Evolutionary conservation across 2,113 vertebrate species (phyloP), one percentile per base, ranked within the genome.

Genomic region (Anser brachyrhynchus): DNA sequence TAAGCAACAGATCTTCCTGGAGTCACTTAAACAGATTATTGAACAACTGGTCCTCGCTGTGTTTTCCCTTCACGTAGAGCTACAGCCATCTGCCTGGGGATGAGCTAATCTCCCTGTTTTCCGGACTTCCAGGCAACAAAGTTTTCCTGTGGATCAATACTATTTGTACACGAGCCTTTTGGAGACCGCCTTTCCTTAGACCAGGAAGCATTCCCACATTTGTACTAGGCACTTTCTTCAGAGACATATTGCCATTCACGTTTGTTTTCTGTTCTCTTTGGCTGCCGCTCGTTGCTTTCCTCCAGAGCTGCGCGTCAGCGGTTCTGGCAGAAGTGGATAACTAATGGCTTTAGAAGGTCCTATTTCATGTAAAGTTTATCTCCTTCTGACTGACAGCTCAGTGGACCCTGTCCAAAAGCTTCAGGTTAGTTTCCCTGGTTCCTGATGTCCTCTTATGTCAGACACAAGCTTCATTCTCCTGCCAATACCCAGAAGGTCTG

Each of bases 241-340:
- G 64, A 85, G 88, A 59, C 87, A 46, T 2, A 12, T 8, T 92
- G 71, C 91, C 89, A 84, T 89, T 94, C 89, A 80, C 41, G n/a
- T 93, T 87, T 91, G 67, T 96, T 97, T 94, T 95, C 91, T 93
- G 95, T 91, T 96, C 96, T 75, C 93, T 90, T 91, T 97, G 96
- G 95, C 95, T 66, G 81, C 91, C 39, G 81, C 87, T 92, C 31
- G 7, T 64, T 15, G 72, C 88, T 88, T 85, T 92, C 94, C 93
- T 95, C 92, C 91, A 86, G 93, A 77, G 89, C 83, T 44, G 73
- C 13, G 62, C 18, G 67, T 89, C 96, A 92, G 89, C 35, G 46
- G 66, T 78, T 93, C 95, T 96, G 95, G 92, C 92, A 94, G 64
- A 57, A 95, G 84, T 11, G 84, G 95, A 20, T 59, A 95, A 65